These are phyloP conservation scores for Rhipidura dahli DNA, from an alignment of 2,113 vertebrate species.

Conservation along the genomic window DNA sequence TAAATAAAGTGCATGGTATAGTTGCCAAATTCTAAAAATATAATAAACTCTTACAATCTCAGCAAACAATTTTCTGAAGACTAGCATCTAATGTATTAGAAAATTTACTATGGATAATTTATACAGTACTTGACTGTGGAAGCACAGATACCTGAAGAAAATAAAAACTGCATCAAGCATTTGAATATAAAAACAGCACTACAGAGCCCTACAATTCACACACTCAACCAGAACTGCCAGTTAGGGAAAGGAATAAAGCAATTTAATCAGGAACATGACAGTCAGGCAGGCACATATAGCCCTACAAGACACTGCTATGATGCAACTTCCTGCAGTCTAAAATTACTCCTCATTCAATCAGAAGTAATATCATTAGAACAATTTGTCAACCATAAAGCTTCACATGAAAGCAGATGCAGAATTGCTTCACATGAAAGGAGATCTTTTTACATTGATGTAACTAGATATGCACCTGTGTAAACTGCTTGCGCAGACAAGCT, in stretches of 20 bases:
- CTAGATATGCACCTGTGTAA: slow-evolving; percentile 63
- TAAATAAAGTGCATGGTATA: not conserved
- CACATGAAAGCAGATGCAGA: slow-evolving; percentile 40
- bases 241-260: not conserved
- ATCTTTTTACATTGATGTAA: slow-evolving; percentile 62
- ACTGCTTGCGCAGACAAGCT: slow-evolving; percentile 60
- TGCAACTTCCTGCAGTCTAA: not conserved
- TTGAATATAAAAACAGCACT: not conserved
- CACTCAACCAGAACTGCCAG: not conserved
- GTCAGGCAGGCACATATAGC: not conserved
- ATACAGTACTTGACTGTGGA: not conserved
- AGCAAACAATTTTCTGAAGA: not conserved
- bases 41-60: not conserved
- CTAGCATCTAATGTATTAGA: not conserved
- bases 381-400: slow-evolving; percentile 26
- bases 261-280: not conserved
- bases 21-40: not conserved
- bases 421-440: slow-evolving; percentile 42
- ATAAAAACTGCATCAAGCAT: not conserved
- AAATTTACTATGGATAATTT: not conserved
- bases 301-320: not conserved
- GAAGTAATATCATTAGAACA: slow-evolving; percentile 6
- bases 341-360: not conserved
- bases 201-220: not conserved
- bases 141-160: not conserved